Evolutionary conservation across 2,888 invertebrate species (phyloP).

Genomic region (Carabus problematicus): DNA sequence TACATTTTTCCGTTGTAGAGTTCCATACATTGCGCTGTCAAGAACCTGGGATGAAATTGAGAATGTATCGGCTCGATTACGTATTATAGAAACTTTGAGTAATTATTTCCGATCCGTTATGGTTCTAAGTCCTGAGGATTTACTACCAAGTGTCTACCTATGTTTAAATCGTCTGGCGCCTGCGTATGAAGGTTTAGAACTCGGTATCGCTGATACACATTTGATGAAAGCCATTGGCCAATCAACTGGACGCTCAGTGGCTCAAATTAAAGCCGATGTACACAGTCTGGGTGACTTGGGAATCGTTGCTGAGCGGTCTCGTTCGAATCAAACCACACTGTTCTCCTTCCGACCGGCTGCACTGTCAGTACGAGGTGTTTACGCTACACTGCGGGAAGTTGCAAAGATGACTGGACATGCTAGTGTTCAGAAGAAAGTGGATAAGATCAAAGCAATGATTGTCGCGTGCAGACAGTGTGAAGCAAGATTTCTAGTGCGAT

Average conservation of each 20-base stretch:
- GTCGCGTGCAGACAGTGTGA: slow-evolving; percentile 90
- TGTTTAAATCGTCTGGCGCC: slow-evolving; percentile 97
- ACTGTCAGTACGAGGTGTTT: slow-evolving; percentile 77
- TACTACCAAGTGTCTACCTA: slow-evolving; percentile 89
- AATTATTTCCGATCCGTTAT: slow-evolving; percentile 94
- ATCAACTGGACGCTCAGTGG: slow-evolving; percentile 83
- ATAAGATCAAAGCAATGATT: slow-evolving; percentile 89
- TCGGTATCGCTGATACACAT: slow-evolving; percentile 94
- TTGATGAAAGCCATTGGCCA: slow-evolving; percentile 94
- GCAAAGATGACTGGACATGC: slow-evolving; percentile 83
- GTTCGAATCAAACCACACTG: slow-evolving; percentile 86
- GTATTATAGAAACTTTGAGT: slow-evolving; percentile 88
- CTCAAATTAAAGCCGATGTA: slow-evolving; percentile 80
- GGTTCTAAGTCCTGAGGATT: slow-evolving; percentile 85
- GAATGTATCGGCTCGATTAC: slow-evolving; percentile 80
- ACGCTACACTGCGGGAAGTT: slow-evolving; percentile 83
- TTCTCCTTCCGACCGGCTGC: slow-evolving; percentile 74
- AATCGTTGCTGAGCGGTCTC: slow-evolving; percentile 84
- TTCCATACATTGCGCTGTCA: slow-evolving; percentile 92
- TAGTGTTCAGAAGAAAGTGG: slow-evolving; percentile 79
- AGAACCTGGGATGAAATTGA: slow-evolving; percentile 92
- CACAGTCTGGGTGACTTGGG: slow-evolving; percentile 87
- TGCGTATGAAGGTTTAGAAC: slow-evolving; percentile 90
- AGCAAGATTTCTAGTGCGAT: slow-evolving; percentile 88
- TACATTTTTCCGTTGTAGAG: slow-evolving; percentile 62